Percentiles rank a stretch among this genome's conserved stretches.
Evolutionary conservation across 1,140 invertebrate genomes (phyloP).

Genomic region (Grapholita molesta): DNA sequence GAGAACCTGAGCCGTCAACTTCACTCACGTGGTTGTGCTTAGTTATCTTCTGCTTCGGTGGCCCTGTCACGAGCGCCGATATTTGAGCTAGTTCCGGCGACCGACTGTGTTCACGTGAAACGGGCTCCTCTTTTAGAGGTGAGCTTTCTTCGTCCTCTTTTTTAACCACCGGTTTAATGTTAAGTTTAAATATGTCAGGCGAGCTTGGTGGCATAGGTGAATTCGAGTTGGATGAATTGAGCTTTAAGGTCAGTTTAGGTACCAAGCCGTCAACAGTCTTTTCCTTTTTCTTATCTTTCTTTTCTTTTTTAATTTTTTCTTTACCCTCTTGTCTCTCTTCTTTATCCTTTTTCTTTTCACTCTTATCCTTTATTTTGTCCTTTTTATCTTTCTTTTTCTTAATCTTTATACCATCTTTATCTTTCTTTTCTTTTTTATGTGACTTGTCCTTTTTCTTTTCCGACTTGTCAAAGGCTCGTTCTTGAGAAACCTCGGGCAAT

Average conservation of each 20-base stretch:
- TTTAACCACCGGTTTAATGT: conserved; percentile 86
- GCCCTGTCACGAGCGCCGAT: conserved; percentile 87
- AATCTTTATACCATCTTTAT: conserved; percentile 81
- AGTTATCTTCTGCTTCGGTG: conserved; percentile 81
- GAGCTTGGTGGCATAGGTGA: conserved; percentile 82
- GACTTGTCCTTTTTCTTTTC: conserved; percentile 84
- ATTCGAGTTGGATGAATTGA: conserved; percentile 80
- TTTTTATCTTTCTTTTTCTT: conserved; percentile 91
- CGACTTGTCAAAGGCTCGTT: conserved; percentile 73
- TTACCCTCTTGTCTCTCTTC: conserved; percentile 79
- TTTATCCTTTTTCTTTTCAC: conserved; percentile 80
- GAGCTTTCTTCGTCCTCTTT: conserved; percentile 78
- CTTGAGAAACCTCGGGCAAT: conserved; percentile 46
- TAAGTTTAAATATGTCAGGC: conserved; percentile 83
- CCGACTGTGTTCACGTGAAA: conserved; percentile 79
- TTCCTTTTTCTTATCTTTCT: conserved; percentile 81
- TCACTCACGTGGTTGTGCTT: conserved; percentile 62
- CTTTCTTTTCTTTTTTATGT: conserved; percentile 85
- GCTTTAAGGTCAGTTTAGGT: conserved; percentile 89
- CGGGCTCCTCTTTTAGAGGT: conserved; percentile 49
- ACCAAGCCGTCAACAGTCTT: conserved; percentile 78
- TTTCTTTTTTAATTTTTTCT: conserved; percentile 79
- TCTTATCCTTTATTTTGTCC: conserved; percentile 80
- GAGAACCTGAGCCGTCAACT: conserved; percentile 44
- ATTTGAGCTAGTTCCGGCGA: conserved; percentile 90